Conservation (phyloP, 2,797 vertebrate species). For the Sebastes baramenuke region DNA sequence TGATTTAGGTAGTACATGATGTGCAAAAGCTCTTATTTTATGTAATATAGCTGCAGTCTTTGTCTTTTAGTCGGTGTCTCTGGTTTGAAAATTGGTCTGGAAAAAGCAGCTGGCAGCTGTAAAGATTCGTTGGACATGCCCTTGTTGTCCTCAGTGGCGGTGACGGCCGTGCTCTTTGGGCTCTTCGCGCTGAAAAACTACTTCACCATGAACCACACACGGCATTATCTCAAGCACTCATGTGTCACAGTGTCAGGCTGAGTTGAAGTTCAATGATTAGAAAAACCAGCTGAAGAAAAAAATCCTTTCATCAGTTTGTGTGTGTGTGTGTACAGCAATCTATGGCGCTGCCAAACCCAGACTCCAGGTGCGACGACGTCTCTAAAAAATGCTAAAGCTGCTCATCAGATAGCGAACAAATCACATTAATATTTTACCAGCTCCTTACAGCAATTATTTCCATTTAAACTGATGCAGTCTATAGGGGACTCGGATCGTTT, state of each 20-base stretch:
- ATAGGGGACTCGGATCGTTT: slow-evolving; percentile 11
- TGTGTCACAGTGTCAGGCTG: neutral
- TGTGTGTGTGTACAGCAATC: neutral
- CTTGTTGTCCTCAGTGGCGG: neutral
- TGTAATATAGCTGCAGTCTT: neutral
- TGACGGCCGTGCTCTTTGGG: neutral
- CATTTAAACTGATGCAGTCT: slow-evolving; percentile 15
- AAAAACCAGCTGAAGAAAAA: neutral
- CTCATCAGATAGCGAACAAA: slow-evolving; percentile 38
- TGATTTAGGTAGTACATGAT: neutral
- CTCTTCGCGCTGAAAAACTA: neutral
- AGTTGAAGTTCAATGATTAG: neutral
- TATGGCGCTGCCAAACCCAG: neutral
- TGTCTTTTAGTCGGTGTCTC: neutral
- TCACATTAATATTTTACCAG: slow-evolving; percentile 52
- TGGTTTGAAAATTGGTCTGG: neutral
- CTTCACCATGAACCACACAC: neutral
- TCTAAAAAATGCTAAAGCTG: slow-evolving; percentile 9
- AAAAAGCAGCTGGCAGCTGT: neutral
- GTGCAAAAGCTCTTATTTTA: neutral
- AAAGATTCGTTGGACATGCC: neutral
- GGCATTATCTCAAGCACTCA: neutral
- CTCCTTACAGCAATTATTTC: slow-evolving; percentile 31
- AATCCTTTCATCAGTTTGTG: neutral
- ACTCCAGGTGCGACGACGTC: neutral